phyloP scores from a whole-genome alignment of 2,113 vertebrate genomes.

The Lamprologus tigripictilis region DNA sequence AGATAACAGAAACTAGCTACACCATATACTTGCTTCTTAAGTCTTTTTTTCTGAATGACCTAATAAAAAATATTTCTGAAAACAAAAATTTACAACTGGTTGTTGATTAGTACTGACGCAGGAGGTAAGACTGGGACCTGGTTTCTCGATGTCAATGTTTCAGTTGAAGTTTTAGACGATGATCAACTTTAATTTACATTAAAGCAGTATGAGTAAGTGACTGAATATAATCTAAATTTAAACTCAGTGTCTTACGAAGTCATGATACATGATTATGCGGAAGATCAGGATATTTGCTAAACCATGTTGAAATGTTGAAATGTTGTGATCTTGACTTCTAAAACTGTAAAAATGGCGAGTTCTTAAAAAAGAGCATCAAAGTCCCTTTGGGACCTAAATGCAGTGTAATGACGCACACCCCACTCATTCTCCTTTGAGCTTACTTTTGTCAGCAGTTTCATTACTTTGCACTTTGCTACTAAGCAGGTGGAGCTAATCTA shows the following conservation, averaged over 20 bases:
- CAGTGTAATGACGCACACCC: constrained; percentile 26
- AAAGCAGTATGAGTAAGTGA: not conserved
- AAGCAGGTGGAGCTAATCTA: constrained; percentile 70
- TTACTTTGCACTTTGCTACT: constrained; percentile 61
- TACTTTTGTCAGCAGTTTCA: constrained; percentile 66
- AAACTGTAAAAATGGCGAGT: not conserved
- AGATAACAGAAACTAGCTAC: not conserved
- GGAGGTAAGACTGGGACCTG: not conserved
- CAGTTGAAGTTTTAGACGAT: not conserved
- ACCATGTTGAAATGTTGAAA: not conserved
- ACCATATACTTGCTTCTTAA: not conserved
- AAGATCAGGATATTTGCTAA: not conserved
- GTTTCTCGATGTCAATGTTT: not conserved
- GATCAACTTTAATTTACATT: not conserved
- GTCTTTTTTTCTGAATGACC: not conserved
- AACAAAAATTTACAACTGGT: not conserved
- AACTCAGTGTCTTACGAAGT: not conserved
- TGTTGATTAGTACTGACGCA: not conserved
- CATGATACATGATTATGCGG: not conserved
- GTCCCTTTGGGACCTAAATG: constrained; percentile 11
- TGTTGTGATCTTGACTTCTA: constrained; percentile 6
- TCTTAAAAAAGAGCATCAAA: constrained; percentile 21
- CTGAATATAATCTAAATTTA: not conserved
- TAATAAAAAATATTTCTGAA: not conserved
- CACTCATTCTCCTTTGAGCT: constrained; percentile 31